Percentiles rank a stretch among this genome's conserved stretches.
These are phyloP conservation scores for Acanthornis magna DNA, from an alignment of 2,797 vertebrate species.

Conservation along the genomic window DNA sequence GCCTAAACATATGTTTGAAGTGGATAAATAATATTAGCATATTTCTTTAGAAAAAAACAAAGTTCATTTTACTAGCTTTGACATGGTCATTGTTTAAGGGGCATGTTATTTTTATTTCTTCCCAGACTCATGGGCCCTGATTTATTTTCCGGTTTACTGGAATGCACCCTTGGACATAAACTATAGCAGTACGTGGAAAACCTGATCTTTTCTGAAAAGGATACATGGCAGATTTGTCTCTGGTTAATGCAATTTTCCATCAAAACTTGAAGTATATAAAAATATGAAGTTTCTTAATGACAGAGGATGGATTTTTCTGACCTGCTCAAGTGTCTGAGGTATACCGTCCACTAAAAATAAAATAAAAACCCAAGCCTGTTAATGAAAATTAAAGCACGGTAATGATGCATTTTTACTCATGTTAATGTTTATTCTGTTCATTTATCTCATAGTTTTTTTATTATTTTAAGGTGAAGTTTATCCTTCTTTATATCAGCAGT, in stretches of 20 bases:
- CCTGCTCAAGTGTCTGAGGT: not conserved
- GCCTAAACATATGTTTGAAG: not conserved
- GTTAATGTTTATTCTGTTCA: not conserved
- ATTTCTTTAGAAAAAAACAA: not conserved
- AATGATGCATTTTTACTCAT: not conserved
- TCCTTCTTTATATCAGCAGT: not conserved
- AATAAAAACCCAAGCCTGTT: not conserved
- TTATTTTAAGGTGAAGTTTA: not conserved
- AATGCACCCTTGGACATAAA: not conserved
- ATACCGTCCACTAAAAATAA: not conserved
- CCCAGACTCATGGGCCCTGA: not conserved
- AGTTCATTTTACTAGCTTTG: not conserved
- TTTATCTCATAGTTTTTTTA: not conserved
- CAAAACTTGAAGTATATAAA: not conserved
- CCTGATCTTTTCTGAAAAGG: not conserved
- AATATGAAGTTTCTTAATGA: not conserved
- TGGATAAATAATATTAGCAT: not conserved
- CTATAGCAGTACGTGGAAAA: not conserved
- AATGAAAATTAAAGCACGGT: not conserved
- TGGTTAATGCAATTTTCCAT: not conserved
- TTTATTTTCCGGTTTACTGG: conserved; percentile 8
- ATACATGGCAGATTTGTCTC: not conserved
- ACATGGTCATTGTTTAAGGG: not conserved
- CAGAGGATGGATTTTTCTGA: not conserved
- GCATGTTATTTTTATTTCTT: not conserved